Evolutionary conservation across 2,113 vertebrate genomes (phyloP), one percentile per base, ranked within the genome.

Genomic region (Neomonachus schauinslandi): DNA sequence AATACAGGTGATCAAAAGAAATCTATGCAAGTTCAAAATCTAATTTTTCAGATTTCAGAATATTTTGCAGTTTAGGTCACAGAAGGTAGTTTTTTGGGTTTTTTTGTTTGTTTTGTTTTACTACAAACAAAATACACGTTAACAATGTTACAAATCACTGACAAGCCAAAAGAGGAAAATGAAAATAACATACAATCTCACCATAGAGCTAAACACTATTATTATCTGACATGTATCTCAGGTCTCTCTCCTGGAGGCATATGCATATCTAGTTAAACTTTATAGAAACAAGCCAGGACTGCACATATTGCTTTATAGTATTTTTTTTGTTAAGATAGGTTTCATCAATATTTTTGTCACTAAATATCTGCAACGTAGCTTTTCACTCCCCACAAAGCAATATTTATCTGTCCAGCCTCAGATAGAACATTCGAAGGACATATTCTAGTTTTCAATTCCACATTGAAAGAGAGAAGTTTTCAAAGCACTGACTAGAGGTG

Each of bases 361-460:
- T 84, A 65, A 28, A 71, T 93, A 89, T 79, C 65, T 90, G 28
- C 14, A 31, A 59, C 8, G 39, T 65, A 85, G 71, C 57, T 95
- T 93, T 85, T 93, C 93, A 57, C 49, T 72, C 4, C 81, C 7
- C 49, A 77, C n/a, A 77, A 77, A 81, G 26, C 1, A 95, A n/a
- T 55, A 71, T 1, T 7, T 91, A 77, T 89, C 16, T 95, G n/a
- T 9, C 18, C 10, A 89, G 26, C 1, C 0, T 1, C 61, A 91
- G 80, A 94, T 31, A 77, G 46, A 83, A 89, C 1, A 74, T 51
- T 89, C 36, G 84, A 95, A 21, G n/a, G 28, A 59, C n/a, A 57
- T 55, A 65, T 59, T 72, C 33, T 33, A 65, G 13, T 82, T 71
- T 97, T 22, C 85, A 95, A 76, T 69, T 69, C n/a, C 19, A 96